Evolutionary conservation across 2,797 vertebrate species (phyloP), one percentile per base, ranked within the genome.

Genomic region (Esox lucius): DNA sequence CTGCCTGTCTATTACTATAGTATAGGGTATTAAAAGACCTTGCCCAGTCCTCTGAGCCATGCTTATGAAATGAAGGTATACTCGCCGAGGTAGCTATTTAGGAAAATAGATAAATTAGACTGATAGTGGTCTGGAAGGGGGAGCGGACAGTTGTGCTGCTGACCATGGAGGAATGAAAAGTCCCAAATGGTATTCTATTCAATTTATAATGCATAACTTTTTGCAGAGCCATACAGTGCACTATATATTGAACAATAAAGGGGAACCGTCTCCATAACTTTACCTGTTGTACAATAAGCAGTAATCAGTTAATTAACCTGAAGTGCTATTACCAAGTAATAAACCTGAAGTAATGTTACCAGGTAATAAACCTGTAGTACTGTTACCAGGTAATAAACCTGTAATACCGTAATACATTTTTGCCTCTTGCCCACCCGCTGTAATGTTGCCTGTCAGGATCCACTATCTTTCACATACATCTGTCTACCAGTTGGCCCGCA

Each of bases 341-440:
- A 31, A 31, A 31, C 28, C 28, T 31, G 28, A 31, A 42, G 39
- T 42, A 42, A 39, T 6, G 9, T 42, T 9, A 2, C 39, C 5
- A 42, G 39, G 5, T 42, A 42, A 6, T 6, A 31, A 31, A 31
- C 28, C 28, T 31, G 28, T 1, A 1, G 28, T 31, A 31, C 28
- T 31, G 28, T 31, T 31, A 31, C 28, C 28, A 1, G 28, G 28
- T 31, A 31, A 31, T 31, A 31, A 31, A 31, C 28, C 28, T 31
- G 28, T 42, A 85, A 89, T 75, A 84, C 87, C 90, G 91, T 90
- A 86, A 91, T 90, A 86, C 83, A 85, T 78, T 82, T 84, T 79
- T 87, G 35, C 62, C 85, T 90, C 84, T 22, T 83, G 71, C 83
- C 75, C 83, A 72, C 83, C 75, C 71, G 70, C 75, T 61, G 75